Evolutionary conservation across 64 coral and sea anemone species (phyloP).

Genomic region (Montipora sp.): DNA sequence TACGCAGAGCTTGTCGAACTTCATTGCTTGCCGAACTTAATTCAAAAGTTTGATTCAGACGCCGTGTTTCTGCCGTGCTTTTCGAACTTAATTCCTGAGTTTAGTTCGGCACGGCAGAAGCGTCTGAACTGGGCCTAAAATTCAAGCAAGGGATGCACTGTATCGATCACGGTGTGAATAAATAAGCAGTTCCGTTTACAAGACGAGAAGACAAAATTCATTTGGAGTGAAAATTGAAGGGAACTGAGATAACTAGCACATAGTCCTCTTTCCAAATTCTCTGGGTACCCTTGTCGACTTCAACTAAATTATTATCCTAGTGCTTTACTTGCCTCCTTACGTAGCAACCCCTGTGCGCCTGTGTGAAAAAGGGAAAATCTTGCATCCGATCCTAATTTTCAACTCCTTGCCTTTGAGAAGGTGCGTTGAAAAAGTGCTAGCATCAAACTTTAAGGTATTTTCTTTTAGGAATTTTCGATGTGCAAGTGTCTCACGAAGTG

Average conservation of each 20-base stretch:
- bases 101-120: constrained; percentile 20
- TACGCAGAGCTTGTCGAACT: constrained; percentile 5
- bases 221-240: constrained; percentile 14
- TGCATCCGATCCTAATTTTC: background rate
- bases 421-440: constrained; percentile 11
- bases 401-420: background rate
- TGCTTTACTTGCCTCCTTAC: constrained; percentile 30
- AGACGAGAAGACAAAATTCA: constrained; percentile 7
- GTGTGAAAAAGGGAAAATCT: constrained; percentile 10
- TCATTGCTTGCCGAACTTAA: constrained; percentile 13
- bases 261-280: constrained; percentile 20
- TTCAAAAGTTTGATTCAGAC: constrained; percentile 21
- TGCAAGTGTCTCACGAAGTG: constrained; percentile 10
- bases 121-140: constrained; percentile 27
- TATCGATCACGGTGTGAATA: background rate
- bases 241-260: constrained; percentile 5
- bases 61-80: constrained; percentile 16
- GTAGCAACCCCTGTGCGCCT: constrained; percentile 1
- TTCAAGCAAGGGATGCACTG: no score
- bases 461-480: constrained; percentile 40
- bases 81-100: constrained; percentile 39
- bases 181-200: background rate
- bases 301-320: constrained; percentile 20
- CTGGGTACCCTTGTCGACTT: constrained; percentile 20
- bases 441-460: constrained; percentile 6